Evolutionary conservation across 2,888 invertebrate genomes (phyloP).

Genomic region (Mythimna ferrago): DNA sequence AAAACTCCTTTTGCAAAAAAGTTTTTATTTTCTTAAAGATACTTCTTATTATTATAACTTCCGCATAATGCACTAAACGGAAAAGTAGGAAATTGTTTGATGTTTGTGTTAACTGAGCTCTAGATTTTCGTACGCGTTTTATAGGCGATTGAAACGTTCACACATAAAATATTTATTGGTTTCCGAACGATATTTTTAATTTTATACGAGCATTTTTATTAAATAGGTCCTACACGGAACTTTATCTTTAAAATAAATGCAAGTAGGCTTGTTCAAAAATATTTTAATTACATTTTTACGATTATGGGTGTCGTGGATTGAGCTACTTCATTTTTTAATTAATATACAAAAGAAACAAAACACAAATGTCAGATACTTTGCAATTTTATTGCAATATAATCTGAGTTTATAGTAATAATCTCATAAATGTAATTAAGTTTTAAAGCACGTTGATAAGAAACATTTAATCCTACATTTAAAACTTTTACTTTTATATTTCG

Average conservation of each 20-base stretch:
- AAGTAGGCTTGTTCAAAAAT: conserved; percentile 26
- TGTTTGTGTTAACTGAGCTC: conserved; percentile 70
- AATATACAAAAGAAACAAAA: conserved; percentile 3
- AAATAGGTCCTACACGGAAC: conserved; percentile 49
- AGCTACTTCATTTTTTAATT: conserved; percentile 24
- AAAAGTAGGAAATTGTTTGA: conserved; percentile 69
- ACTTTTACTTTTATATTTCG: too few relatives aligned
- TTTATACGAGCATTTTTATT: conserved; percentile 55
- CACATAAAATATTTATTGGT: conserved; percentile 68
- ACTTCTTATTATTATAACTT: conserved; percentile 58
- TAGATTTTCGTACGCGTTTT: conserved; percentile 67
- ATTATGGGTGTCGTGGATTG: conserved; percentile 8
- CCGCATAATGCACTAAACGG: conserved; percentile 59
- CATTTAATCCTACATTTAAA: not conserved
- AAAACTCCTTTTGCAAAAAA: not conserved
- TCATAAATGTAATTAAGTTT: not conserved
- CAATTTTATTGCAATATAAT: conserved; percentile 28
- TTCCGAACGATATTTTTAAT: conserved; percentile 60
- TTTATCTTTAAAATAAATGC: conserved; percentile 36
- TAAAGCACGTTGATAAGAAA: not conserved
- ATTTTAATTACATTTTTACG: conserved; percentile 37
- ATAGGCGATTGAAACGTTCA: conserved; percentile 66
- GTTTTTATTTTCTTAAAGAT: not conserved
- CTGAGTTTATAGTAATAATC: not conserved
- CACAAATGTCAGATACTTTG: conserved; percentile 5